A percentile compares a stretch with the other conserved stretches of the same genome.
These are phyloP conservation scores for Eudasyphora cyanicolor DNA, from an alignment of 2,888 invertebrate genomes.

Conservation along the genomic window DNA sequence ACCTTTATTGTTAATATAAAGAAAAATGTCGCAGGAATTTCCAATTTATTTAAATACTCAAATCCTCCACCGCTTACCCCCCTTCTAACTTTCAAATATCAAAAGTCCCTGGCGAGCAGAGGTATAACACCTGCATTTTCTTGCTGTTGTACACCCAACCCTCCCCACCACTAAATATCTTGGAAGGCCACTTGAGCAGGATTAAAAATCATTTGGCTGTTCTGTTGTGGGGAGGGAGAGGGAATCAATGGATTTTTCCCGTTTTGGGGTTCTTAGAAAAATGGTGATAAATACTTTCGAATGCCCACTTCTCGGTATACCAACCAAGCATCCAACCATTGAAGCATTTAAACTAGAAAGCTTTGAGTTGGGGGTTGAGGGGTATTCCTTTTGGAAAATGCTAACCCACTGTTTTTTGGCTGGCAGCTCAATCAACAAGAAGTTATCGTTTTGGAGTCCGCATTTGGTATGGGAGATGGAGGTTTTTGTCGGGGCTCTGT, in stretches of 20 bases:
- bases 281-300: conserved; percentile 51
- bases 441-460: conserved; percentile 32
- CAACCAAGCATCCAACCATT: not conserved
- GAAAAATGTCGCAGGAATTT: conserved; percentile 52
- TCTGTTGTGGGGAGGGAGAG: not conserved
- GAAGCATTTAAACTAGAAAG: not conserved
- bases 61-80: not conserved
- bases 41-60: conserved; percentile 56
- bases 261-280: not conserved
- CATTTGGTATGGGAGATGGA: not conserved
- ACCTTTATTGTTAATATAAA: conserved; percentile 44
- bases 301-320: conserved; percentile 27
- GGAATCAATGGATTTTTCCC: not conserved
- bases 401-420: not conserved
- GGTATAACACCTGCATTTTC: conserved; percentile 19
- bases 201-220: conserved; percentile 53
- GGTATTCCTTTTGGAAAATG: not conserved
- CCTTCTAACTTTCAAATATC: conserved; percentile 34
- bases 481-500: not conserved
- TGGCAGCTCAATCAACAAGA: conserved; percentile 43
- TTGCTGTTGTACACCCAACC: not conserved
- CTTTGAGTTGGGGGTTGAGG: conserved; percentile 6
- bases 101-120: conserved; percentile 30
- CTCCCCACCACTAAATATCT: conserved; percentile 16
- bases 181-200: conserved; percentile 44